These are phyloP conservation scores for Xanthia togata DNA, from an alignment of 2,888 invertebrate genomes.

Conservation along the genomic window DNA sequence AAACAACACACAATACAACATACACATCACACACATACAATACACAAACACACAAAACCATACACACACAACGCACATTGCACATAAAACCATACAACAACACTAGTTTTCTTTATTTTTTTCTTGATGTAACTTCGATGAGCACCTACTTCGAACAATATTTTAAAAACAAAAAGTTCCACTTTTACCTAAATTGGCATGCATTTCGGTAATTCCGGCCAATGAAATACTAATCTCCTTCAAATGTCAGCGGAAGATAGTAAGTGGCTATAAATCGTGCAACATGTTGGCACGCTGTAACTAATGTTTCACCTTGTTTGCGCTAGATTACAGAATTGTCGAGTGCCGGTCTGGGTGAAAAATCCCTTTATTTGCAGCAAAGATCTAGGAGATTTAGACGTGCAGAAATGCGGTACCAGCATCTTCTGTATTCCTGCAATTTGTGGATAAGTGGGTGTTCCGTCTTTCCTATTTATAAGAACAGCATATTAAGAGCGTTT, in stretches of 20 bases:
- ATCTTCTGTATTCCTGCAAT: conserved; percentile 12
- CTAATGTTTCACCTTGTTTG: conserved; percentile 60
- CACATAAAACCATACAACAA: not conserved
- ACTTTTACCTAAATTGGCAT: conserved; percentile 32
- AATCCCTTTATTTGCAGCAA: conserved; percentile 44
- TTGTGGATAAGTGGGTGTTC: conserved; percentile 21
- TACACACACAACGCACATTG: not conserved
- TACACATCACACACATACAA: too few relatives aligned
- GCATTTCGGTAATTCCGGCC: conserved; percentile 41
- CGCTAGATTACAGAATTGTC: conserved; percentile 54
- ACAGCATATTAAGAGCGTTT: too few relatives aligned
- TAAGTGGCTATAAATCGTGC: conserved; percentile 58
- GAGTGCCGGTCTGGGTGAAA: conserved; percentile 37
- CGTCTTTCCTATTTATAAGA: not conserved
- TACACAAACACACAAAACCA: too few relatives aligned
- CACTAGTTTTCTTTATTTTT: not conserved
- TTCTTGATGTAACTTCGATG: not conserved
- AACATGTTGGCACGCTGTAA: conserved; percentile 53
- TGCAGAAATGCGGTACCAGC: conserved; percentile 20
- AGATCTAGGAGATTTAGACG: conserved; percentile 38
- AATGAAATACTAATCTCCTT: conserved; percentile 59
- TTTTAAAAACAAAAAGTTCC: not conserved
- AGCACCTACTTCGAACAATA: not conserved
- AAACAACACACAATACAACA: too few relatives aligned
- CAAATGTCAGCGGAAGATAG: conserved; percentile 49